Percentiles rank a stretch among this genome's conserved stretches.
phyloP scores from a whole-genome alignment of 2,113 vertebrate genomes.

The Brachyhypopomus gauderio region DNA sequence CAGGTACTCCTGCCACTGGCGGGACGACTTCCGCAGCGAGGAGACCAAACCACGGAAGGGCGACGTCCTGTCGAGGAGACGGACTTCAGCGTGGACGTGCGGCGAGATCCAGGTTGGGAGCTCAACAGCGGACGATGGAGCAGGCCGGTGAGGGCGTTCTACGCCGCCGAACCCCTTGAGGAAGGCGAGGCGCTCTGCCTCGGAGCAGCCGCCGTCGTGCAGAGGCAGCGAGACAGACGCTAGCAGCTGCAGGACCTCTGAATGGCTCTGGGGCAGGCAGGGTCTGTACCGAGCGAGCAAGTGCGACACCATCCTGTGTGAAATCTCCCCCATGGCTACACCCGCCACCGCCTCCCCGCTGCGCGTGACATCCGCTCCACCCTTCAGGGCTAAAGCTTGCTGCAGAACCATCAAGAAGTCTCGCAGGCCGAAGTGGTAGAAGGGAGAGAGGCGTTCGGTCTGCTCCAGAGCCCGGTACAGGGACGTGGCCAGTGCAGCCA shows the following conservation, averaged over 20 bases:
- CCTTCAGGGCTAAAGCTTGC: conserved; percentile 58
- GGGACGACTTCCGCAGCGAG: conserved; percentile 69
- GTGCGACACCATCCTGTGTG: conserved; percentile 62
- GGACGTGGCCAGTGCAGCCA: conserved; percentile 62
- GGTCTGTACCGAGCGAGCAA: conserved; percentile 70
- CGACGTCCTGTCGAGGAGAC: conserved; percentile 71
- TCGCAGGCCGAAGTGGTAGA: conserved; percentile 72
- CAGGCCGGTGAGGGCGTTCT: background rate
- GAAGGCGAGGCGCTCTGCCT: conserved; percentile 71
- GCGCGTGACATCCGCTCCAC: conserved; percentile 12
- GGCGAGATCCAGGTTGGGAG: conserved; percentile 74
- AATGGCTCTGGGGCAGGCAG: conserved; percentile 66
- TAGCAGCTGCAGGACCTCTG: conserved; percentile 70
- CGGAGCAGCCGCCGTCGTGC: conserved; percentile 62
- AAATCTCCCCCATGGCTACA: conserved; percentile 65
- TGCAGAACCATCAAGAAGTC: conserved; percentile 63
- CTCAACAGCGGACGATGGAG: background rate
- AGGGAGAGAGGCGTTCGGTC: conserved; percentile 72
- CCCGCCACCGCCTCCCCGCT: conserved; percentile 38
- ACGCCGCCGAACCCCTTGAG: conserved; percentile 69
- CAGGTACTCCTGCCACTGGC: conserved; percentile 81
- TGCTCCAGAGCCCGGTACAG: conserved; percentile 74
- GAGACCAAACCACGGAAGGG: conserved; percentile 72
- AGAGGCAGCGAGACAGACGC: conserved; percentile 70
- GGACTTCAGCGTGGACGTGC: conserved; percentile 67